Evolutionary conservation across 1,140 invertebrate species (phyloP).

Genomic region (Potamilus streckersoni): DNA sequence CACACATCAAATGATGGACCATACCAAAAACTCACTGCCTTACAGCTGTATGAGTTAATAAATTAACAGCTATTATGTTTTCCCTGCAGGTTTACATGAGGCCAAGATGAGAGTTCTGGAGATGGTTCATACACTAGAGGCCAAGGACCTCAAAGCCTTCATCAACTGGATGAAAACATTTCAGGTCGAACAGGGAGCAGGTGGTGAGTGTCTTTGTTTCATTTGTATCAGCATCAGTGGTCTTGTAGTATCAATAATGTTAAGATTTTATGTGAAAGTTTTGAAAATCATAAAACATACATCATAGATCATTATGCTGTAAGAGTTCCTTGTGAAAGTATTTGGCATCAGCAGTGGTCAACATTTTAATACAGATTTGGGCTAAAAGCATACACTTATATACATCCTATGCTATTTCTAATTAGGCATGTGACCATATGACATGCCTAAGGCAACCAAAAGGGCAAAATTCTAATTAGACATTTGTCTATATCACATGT

Average conservation of each 20-base stretch:
- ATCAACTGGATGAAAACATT: conserved; percentile 62
- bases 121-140: conserved; percentile 52
- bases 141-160: conserved; percentile 58
- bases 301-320: not conserved
- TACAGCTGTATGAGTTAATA: too few species aligned
- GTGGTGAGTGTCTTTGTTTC: conserved; percentile 36
- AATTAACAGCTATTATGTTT: too few species aligned
- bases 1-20: too few species aligned
- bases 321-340: not conserved
- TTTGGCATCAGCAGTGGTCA: too few species aligned
- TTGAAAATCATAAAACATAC: not conserved
- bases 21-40: too few species aligned
- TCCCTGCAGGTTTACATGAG: conserved; percentile 1
- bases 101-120: conserved; percentile 58
- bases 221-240: not conserved
- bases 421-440: too few species aligned
- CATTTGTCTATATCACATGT: too few species aligned
- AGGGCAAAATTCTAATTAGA: too few species aligned
- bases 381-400: too few species aligned
- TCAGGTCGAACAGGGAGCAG: conserved; percentile 49
- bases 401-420: too few species aligned
- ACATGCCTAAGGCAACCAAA: too few species aligned
- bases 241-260: not conserved
- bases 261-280: not conserved
- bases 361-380: too few species aligned